Conservation (phyloP, 2,888 invertebrate genomes). For the Lasioglossum vierecki region DNA sequence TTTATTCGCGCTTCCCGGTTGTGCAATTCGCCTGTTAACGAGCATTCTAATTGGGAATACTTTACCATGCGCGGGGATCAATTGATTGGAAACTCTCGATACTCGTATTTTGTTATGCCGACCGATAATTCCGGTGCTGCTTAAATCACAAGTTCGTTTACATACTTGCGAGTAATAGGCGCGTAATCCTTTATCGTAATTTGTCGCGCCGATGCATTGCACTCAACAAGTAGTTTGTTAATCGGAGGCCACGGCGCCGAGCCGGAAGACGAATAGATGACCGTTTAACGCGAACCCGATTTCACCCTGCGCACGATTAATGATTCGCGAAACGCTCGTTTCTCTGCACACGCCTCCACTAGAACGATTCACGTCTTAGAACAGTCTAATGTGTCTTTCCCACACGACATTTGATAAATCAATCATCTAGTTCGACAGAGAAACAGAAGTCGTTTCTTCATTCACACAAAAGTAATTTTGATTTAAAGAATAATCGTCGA, state of each 20-base stretch:
- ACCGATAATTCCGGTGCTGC: conserved; percentile 29
- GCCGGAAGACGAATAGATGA: conserved; percentile 12
- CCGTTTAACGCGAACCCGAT: conserved; percentile 18
- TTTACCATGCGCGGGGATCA: conserved; percentile 18
- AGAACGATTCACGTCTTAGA: not conserved
- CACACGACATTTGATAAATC: too few relatives aligned
- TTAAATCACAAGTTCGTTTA: conserved; percentile 49
- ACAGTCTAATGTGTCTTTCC: not conserved
- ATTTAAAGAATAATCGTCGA: too few relatives aligned
- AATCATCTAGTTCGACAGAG: too few relatives aligned
- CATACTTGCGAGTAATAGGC: conserved; percentile 45
- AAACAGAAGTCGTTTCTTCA: too few relatives aligned
- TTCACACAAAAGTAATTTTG: too few relatives aligned
- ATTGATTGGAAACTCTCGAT: conserved; percentile 21
- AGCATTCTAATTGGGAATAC: not conserved
- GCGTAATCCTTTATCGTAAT: conserved; percentile 48
- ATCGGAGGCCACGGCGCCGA: not conserved
- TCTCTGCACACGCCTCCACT: not conserved
- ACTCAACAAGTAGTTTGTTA: conserved; percentile 57
- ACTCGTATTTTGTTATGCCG: conserved; percentile 19
- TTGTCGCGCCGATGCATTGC: not conserved
- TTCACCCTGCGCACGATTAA: conserved; percentile 12
- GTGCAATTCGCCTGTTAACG: not conserved
- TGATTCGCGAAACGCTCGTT: not conserved
- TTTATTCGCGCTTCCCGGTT: not conserved